Evolutionary conservation across 2,113 vertebrate genomes (phyloP), one percentile per base, ranked within the genome.

Genomic region (Athene noctua): DNA sequence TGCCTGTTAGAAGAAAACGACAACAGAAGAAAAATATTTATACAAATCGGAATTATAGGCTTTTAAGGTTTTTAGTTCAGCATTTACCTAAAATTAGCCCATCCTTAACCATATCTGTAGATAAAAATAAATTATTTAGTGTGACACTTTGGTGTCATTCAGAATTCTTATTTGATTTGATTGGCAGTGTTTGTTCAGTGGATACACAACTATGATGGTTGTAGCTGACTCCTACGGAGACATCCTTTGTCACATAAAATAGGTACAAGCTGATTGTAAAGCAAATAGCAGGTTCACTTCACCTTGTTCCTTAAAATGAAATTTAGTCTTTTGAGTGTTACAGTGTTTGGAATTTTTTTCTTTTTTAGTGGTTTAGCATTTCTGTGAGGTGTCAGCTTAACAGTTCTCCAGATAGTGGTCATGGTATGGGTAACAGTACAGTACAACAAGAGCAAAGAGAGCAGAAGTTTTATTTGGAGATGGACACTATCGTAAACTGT

Each of bases 41-140:
- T 81, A 66, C 29, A 82, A 74, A 5, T 94, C 58, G 9, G 22
- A 54, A 58, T 90, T 80, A 91, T 32, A 79, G 34, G 6, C 18
- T 94, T 97, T 94, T 72, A 83, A 74, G 19, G 61, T 58, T 75
- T 88, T 96, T 88, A 52, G 25, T 66, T 95, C 71, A 91, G n/a
- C 68, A 46, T 85, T 89, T 93, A 49, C 62, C 23, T 78, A 46
- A 72, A 92, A 79, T 12, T 66, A 71, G 27, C 42, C 49, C 18
- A 80, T 81, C 40, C 23, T 55, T 93, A 78, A 78, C 40, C 23
- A 71, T 30, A 95, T 22, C 57, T 75, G 18, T 32, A 75, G 68
- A 65, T 70, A 62, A 86, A 72, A 93, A 44, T 59, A 4, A 72
- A 87, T 92, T 88, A 52, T 74, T 94, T 88, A 79, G 29, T 58